Base-by-base conservation (phyloP, 2,113 vertebrate genomes). In the Tauraco erythrolophus region DNA sequence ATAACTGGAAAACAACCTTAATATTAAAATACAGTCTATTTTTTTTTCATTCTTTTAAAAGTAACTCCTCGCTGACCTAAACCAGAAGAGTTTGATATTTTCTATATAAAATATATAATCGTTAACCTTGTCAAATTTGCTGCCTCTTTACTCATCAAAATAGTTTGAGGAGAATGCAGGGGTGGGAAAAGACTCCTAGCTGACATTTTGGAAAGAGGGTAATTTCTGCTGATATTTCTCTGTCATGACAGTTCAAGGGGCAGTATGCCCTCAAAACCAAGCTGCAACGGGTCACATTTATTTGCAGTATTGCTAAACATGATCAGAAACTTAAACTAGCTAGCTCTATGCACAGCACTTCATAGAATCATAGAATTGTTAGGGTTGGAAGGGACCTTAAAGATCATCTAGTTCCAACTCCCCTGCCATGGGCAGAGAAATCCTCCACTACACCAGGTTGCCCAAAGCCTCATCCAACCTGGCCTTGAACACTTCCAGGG, bases 251-350 rank as follows among this genome's bases (percentile, higher is more conserved):
- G 23, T 27, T 92, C 33, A 58, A 69, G 51, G 19, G 25, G 19
- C 30, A 72, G 18, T 16, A 61, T 24, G 33, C 27, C 33, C 71
- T 69, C 58, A 11, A 89, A 96, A 88, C 51, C 6, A 21, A 85
- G n/a, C 56, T 71, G n/a, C 19, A 30, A 19, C 0, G 0, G 22
- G 27, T 72, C 45, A 39, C 18, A 45, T 56, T 74, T 86, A 70
- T 70, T 39, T 81, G 53, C 30, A 75, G 4, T n/a, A 58, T 22
- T 71, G n/a, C 37, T 84, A 45, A 64, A 88, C 6, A 21, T 9
- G 10, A 64, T 69, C 35, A 76, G 28, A 82, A 22, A 69, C 57
- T 72, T 61, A 4, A 8, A 80, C 3, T 22, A 78, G 13, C 33
- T 84, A 74, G 25, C 33, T 81, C 28, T 31, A 14, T 9, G 35